phyloP scores from a whole-genome alignment of 2,888 invertebrate species.

The Danaus chrysippus region DNA sequence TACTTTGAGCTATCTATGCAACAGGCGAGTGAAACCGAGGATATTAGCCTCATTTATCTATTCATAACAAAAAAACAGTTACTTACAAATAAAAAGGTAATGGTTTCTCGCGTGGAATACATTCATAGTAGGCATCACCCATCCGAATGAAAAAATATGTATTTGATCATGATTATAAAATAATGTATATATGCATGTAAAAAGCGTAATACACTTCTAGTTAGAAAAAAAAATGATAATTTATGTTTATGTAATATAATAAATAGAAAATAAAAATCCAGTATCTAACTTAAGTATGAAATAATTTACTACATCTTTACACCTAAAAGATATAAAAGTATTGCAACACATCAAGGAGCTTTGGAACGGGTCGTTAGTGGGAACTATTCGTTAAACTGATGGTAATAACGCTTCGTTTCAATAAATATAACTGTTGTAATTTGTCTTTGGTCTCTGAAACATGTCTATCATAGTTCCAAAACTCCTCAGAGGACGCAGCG shows the following conservation, averaged over 20 bases:
- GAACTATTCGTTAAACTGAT: slow-evolving; percentile 35
- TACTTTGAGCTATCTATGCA: slow-evolving; percentile 57
- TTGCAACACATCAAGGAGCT: slow-evolving; percentile 76
- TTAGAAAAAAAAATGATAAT: slow-evolving; percentile 70
- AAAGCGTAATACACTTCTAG: slow-evolving; percentile 76
- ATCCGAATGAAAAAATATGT: slow-evolving; percentile 61
- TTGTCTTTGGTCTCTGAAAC: slow-evolving; percentile 73
- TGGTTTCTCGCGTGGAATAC: slow-evolving; percentile 66
- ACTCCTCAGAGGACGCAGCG: slow-evolving; percentile 58
- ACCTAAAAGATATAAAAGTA: slow-evolving; percentile 74
- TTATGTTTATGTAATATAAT: slow-evolving; percentile 68
- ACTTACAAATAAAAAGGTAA: slow-evolving; percentile 63
- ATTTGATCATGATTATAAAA: slow-evolving; percentile 76
- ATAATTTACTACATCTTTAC: slow-evolving; percentile 77
- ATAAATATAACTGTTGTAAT: slow-evolving; percentile 70
- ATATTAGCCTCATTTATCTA: slow-evolving; percentile 66
- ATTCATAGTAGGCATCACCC: slow-evolving; percentile 64
- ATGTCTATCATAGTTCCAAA: slow-evolving; percentile 65
- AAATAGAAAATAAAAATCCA: slow-evolving; percentile 74
- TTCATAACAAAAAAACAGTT: slow-evolving; percentile 63
- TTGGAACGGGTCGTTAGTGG: slow-evolving; percentile 60
- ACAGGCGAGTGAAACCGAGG: slow-evolving; percentile 73
- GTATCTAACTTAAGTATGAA: slow-evolving; percentile 74
- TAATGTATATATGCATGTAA: slow-evolving; percentile 73
- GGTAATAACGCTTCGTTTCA: slow-evolving; percentile 51